Evolutionary conservation across 2,113 vertebrate species (phyloP).

Genomic region (Myiagra hebetior): DNA sequence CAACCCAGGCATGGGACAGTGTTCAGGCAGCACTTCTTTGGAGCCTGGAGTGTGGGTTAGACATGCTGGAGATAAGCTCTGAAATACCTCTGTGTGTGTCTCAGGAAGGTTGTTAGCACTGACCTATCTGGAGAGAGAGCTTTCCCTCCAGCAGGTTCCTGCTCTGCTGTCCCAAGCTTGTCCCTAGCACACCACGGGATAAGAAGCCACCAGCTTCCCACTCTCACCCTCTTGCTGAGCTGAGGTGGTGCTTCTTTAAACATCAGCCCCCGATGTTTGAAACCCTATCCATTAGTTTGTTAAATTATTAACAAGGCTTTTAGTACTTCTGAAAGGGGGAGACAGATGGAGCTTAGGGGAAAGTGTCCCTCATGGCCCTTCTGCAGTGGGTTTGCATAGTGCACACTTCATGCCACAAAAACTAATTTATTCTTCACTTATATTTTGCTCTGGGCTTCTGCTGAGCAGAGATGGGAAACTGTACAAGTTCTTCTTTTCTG

Average conservation of each 20-base stretch:
- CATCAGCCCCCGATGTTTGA: neutral
- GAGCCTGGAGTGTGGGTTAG: neutral
- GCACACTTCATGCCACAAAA: neutral
- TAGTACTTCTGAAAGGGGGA: constrained; percentile 39
- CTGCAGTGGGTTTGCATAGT: neutral
- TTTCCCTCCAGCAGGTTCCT: neutral
- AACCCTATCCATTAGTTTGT: constrained; percentile 54
- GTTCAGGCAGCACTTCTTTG: neutral
- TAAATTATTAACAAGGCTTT: constrained; percentile 74
- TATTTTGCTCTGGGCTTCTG: neutral
- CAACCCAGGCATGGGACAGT: fast-evolving
- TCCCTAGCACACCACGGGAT: neutral
- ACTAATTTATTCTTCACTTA: neutral
- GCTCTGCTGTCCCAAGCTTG: neutral
- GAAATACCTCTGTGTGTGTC: neutral
- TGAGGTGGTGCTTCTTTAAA: neutral
- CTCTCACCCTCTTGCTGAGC: neutral
- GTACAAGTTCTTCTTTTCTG: neutral
- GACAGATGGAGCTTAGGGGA: neutral
- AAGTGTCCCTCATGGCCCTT: neutral
- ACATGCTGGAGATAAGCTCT: fast-evolving
- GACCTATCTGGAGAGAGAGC: neutral
- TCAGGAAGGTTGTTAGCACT: neutral
- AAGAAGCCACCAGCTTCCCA: neutral
- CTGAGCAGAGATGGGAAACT: neutral